Percentiles rank a stretch among this genome's conserved stretches.
Conservation (phyloP, 1,140 invertebrate species). For the Pogonus chalceus region DNA sequence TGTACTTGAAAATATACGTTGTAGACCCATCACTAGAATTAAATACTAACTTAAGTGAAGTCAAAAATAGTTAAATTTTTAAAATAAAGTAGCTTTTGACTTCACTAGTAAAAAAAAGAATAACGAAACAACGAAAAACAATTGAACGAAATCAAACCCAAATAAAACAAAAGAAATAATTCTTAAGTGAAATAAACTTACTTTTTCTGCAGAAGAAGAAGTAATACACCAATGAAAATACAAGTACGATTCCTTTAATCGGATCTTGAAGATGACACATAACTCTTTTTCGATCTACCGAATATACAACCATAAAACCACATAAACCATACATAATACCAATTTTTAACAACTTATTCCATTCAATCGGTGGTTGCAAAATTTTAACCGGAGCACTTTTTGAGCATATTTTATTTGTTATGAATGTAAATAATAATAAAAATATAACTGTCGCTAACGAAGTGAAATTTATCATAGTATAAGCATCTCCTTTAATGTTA, state of each 20-base stretch:
- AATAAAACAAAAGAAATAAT: too few species aligned
- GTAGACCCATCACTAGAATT: slow-evolving; percentile 46
- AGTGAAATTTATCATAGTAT: slow-evolving; percentile 25
- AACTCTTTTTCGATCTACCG: slow-evolving; percentile 34
- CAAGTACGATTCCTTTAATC: slow-evolving; percentile 44
- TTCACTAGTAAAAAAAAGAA: slow-evolving; percentile 7
- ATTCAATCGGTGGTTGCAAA: slow-evolving; percentile 19
- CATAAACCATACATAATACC: slow-evolving; percentile 20
- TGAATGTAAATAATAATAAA: slow-evolving; percentile 17
- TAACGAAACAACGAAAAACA: slow-evolving; percentile 1
- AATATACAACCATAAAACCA: slow-evolving; percentile 26
- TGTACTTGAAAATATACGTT: slow-evolving; percentile 46
- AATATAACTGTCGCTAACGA: slow-evolving; percentile 16
- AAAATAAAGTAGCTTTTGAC: background rate
- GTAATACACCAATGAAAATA: slow-evolving; percentile 48
- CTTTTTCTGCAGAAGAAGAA: slow-evolving; percentile 50
- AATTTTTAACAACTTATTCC: slow-evolving; percentile 19
- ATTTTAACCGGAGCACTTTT: slow-evolving; percentile 23
- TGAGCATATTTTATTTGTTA: slow-evolving; percentile 19
- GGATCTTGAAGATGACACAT: slow-evolving; percentile 51
- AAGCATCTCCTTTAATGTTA: slow-evolving; percentile 24
- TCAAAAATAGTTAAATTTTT: background rate
- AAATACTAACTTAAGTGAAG: slow-evolving; percentile 12
- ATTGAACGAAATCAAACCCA: too few species aligned
- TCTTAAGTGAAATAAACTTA: slow-evolving; percentile 33